A percentile compares a stretch with the other conserved stretches of the same genome.
These are phyloP conservation scores for Morpho deidamia DNA, from an alignment of 2,888 invertebrate species.

Conservation along the genomic window DNA sequence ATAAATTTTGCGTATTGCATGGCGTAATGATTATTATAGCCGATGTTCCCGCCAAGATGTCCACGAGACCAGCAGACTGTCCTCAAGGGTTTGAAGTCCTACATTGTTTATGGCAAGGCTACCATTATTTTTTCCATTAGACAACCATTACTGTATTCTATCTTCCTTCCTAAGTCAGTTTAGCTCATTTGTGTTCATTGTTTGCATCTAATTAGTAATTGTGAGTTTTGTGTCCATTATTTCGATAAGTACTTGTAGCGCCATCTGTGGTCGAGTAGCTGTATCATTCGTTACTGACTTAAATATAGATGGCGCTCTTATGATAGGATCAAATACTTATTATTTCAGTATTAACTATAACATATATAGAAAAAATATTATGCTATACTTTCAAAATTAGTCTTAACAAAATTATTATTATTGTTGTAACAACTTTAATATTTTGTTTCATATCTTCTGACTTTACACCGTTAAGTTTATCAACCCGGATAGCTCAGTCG, in stretches of 20 bases:
- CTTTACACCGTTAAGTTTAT: not conserved
- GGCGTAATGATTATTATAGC: constrained; percentile 45
- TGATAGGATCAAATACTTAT: no score
- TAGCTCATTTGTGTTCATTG: constrained; percentile 21
- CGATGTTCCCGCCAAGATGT: constrained; percentile 49
- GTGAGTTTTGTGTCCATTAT: not conserved
- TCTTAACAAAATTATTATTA: no score
- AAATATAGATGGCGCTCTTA: constrained; percentile 28
- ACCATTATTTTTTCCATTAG: constrained; percentile 28
- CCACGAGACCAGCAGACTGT: constrained; percentile 45
- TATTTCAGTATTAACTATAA: no score
- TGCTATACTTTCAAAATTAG: no score
- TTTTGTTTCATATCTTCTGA: constrained; percentile 18
- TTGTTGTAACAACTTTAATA: not conserved
- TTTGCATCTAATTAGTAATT: constrained; percentile 14
- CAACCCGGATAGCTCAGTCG: constrained; percentile 79
- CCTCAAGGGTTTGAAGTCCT: constrained; percentile 60
- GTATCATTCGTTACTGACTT: not conserved
- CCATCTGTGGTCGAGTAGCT: constrained; percentile 60
- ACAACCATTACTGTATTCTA: constrained; percentile 6
- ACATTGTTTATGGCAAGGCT: constrained; percentile 67
- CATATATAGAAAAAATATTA: no score
- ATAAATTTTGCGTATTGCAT: constrained; percentile 27
- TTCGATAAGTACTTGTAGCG: constrained; percentile 28
- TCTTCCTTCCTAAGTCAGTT: constrained; percentile 10